Evolutionary conservation across 2,113 vertebrate genomes (phyloP).

Genomic region (Prionailurus viverrinus): DNA sequence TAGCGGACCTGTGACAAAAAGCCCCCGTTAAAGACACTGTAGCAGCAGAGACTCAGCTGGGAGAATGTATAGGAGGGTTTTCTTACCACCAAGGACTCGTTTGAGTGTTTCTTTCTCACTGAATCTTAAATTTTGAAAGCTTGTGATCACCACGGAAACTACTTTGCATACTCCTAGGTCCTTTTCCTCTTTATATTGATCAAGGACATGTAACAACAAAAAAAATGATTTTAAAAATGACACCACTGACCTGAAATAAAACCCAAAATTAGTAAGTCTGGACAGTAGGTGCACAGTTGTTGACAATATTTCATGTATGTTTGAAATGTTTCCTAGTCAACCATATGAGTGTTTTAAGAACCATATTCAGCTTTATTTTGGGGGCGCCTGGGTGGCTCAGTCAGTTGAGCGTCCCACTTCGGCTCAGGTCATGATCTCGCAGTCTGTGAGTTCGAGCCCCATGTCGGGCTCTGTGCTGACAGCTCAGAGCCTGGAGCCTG

Average conservation of each 20-base stretch:
- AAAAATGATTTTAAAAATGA: background rate
- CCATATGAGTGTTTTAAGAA: background rate
- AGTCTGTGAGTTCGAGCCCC: no score
- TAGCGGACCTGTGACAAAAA: background rate
- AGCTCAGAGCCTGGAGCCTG: no score
- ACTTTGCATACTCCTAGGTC: background rate
- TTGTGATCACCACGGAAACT: background rate
- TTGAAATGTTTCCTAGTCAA: background rate
- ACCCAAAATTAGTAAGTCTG: background rate
- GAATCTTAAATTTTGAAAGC: background rate
- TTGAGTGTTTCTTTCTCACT: background rate
- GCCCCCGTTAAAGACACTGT: no score
- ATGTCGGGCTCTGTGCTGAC: no score
- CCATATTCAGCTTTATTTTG: background rate
- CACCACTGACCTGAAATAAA: background rate
- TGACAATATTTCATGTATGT: background rate
- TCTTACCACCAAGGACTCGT: background rate
- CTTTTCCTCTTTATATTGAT: background rate
- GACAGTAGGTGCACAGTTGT: background rate
- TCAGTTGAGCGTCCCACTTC: no score
- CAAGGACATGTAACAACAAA: background rate
- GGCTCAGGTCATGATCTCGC: no score
- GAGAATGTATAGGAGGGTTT: background rate
- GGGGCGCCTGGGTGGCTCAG: no score
- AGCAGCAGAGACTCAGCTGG: background rate